These are phyloP conservation scores for Megamerina dolium DNA, from an alignment of 2,888 invertebrate genomes.

Conservation along the genomic window DNA sequence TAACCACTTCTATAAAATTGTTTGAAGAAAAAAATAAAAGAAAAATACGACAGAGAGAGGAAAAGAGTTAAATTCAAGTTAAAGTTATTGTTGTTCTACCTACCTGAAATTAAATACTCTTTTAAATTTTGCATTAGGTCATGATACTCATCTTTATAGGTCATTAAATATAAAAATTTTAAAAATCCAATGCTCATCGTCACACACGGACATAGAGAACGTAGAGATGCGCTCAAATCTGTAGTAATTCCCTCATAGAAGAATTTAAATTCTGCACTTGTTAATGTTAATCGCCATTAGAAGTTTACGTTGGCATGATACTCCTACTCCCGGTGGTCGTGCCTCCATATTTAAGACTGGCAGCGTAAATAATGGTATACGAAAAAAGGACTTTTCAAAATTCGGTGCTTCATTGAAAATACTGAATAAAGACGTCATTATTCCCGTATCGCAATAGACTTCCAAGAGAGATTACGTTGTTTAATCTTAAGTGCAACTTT, in stretches of 20 bases:
- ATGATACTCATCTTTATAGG: background rate
- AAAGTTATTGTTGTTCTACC: background rate
- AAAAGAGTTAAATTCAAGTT: background rate
- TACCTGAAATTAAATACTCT: background rate
- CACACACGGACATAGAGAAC: background rate
- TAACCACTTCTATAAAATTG: too few relatives aligned
- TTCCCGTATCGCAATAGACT: too few relatives aligned
- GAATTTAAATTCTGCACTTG: background rate
- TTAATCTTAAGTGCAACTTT: too few relatives aligned
- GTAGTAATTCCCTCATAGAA: background rate
- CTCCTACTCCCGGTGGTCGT: too few relatives aligned
- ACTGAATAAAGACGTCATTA: too few relatives aligned
- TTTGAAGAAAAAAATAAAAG: too few relatives aligned
- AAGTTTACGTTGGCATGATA: too few relatives aligned
- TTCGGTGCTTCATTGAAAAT: background rate
- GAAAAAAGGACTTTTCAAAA: conserved; percentile 1
- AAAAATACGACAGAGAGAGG: background rate
- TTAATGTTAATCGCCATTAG: too few relatives aligned
- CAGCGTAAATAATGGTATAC: background rate
- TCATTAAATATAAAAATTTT: background rate
- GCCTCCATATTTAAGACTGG: background rate
- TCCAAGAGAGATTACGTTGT: too few relatives aligned
- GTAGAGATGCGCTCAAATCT: background rate
- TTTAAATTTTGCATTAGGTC: background rate
- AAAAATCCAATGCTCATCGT: background rate